Conservation (phyloP, 30 jellyfish, hydroid and myxozoan genomes). For the Turritopsis rubra region DNA sequence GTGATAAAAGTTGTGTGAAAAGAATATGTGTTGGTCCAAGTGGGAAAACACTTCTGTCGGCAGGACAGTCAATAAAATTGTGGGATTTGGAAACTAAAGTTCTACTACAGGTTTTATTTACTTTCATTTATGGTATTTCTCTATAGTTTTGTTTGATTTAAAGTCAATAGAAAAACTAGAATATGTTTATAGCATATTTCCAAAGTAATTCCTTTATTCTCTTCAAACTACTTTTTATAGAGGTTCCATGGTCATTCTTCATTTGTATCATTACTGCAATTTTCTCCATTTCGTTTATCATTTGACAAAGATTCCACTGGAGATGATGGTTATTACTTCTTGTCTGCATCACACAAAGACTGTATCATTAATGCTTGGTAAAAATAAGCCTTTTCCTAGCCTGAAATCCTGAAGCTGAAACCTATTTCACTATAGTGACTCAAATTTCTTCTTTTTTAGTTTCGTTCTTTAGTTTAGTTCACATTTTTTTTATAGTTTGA, state of each 20-base stretch:
- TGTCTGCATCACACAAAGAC: conserved; percentile 56
- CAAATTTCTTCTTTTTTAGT: too few species aligned
- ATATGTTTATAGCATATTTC: too few species aligned
- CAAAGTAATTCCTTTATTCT: background rate
- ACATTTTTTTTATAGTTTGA: background rate
- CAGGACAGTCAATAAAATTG: conserved; percentile 68
- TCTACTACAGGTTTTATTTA: conserved; percentile 61
- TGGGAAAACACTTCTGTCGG: conserved; percentile 58
- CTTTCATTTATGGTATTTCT: too few species aligned
- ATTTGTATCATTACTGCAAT: conserved; percentile 37
- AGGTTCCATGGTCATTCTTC: conserved; percentile 65
- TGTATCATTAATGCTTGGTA: conserved; percentile 73
- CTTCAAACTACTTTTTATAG: conserved; percentile 22
- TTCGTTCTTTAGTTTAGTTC: background rate
- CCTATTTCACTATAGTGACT: too few species aligned
- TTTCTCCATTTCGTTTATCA: conserved; percentile 29
- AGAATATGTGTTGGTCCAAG: conserved; percentile 49
- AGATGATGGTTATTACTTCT: conserved; percentile 57
- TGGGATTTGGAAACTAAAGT: conserved; percentile 63
- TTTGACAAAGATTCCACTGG: conserved; percentile 6
- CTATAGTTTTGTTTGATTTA: too few species aligned
- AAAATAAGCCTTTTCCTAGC: background rate
- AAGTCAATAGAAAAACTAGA: too few species aligned
- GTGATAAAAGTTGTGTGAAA: conserved; percentile 40
- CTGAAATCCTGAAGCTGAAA: too few species aligned